Evolutionary conservation across 1,140 invertebrate genomes (phyloP).

Genomic region (Macrocentrus cingulum): DNA sequence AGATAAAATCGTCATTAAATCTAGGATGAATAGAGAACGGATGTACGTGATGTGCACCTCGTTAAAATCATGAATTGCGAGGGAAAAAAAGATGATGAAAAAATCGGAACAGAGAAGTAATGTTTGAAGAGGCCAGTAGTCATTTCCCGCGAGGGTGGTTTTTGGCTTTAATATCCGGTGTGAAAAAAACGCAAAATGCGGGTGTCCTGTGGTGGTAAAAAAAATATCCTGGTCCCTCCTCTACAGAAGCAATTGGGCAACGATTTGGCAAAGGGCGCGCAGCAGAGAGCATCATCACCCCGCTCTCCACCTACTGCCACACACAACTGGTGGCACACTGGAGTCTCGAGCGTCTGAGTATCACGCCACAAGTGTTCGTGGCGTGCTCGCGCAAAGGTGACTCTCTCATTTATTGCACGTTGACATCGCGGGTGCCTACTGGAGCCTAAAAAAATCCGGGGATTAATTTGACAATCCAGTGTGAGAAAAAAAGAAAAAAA

Average conservation of each 20-base stretch:
- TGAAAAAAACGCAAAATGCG: no score
- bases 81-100: background rate
- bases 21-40: background rate
- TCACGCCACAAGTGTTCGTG: constrained; percentile 50
- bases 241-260: no score
- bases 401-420: constrained; percentile 4
- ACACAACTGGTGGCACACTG: constrained; percentile 6
- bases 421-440: background rate
- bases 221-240: no score
- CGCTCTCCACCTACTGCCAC: constrained; percentile 1
- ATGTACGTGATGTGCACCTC: constrained; percentile 9
- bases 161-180: no score
- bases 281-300: background rate
- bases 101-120: background rate
- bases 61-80: constrained; percentile 22
- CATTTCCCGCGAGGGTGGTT: no score
- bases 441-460: no score
- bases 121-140: no score
- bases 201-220: no score
- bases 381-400: constrained; percentile 43
- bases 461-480: no score
- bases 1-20: background rate
- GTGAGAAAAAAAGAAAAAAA: no score
- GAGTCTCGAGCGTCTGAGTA: constrained; percentile 28
- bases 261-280: background rate